These are phyloP conservation scores for Sapayoa aenigma DNA, from an alignment of 2,113 vertebrate genomes.

Conservation along the genomic window DNA sequence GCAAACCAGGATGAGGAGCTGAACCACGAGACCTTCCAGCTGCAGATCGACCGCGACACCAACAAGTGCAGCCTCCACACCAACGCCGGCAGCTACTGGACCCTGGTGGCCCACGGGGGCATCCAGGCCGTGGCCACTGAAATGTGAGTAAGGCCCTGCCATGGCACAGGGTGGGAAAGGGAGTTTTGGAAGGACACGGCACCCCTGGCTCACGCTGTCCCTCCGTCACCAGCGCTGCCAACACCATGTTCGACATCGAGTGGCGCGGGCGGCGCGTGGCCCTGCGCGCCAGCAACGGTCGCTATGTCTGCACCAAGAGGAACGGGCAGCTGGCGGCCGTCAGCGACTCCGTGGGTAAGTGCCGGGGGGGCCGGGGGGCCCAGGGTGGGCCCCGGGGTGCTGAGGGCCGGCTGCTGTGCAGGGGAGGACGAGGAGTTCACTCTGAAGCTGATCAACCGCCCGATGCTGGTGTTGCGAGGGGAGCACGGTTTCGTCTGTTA, in stretches of 20 bases:
- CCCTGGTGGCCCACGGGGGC: constrained; percentile 89
- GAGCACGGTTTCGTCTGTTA: constrained; percentile 91
- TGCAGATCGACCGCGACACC: constrained; percentile 89
- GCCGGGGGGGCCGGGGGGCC: fast-evolving
- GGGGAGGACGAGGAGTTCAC: constrained; percentile 89
- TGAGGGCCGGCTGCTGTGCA: constrained; percentile 4
- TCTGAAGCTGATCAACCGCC: constrained; percentile 94
- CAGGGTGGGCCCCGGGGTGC: background rate
- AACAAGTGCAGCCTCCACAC: constrained; percentile 91
- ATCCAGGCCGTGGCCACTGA: constrained; percentile 91
- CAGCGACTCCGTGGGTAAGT: constrained; percentile 87
- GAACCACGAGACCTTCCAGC: constrained; percentile 94
- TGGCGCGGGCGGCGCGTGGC: constrained; percentile 89
- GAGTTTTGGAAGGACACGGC: fast-evolving
- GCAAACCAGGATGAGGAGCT: constrained; percentile 95
- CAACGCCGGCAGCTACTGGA: constrained; percentile 90
- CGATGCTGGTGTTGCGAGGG: constrained; percentile 89
- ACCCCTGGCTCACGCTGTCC: background rate
- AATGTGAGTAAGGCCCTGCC: constrained; percentile 74
- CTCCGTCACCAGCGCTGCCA: constrained; percentile 75
- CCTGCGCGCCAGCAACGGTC: constrained; percentile 90
- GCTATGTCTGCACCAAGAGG: constrained; percentile 93
- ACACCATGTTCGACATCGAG: constrained; percentile 93
- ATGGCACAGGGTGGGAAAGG: fast-evolving
- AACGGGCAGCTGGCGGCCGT: constrained; percentile 93